Evolutionary conservation across 2,888 invertebrate species (phyloP), one percentile per base, ranked within the genome.

Genomic region (Yponomeuta evonymella): DNA sequence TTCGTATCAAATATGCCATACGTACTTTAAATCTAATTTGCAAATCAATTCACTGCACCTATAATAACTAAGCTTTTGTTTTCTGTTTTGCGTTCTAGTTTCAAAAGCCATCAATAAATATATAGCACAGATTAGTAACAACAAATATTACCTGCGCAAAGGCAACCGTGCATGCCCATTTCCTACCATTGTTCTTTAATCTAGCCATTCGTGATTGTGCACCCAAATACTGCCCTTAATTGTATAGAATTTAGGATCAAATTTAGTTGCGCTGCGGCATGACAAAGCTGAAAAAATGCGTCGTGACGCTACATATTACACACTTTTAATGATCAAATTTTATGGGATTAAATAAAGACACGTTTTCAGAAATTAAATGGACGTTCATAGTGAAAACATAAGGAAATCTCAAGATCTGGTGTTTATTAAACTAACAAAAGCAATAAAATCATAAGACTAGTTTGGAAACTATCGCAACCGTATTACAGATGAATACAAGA

Each of bases 111-210:
- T 58, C 51, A 58, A 58, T 58, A 58, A 58, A 58, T 23, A 23
- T 23, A 23, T 58, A 58, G 51, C 51, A 58, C 2, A 58, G 51
- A 58, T 58, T 58, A 58, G 51, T 12, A 58, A 58, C 51, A 15
- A 58, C 51, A 58, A 51, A 58, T 58, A 58, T 58, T 15, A 43
- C 67, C 73, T 71, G 76, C 74, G 65, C 71, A 29, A 30, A 73
- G 76, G 79, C 83, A 79, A 71, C 79, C 76, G 73, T 76, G 81
- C 83, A 78, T 79, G 73, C 75, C 76, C 70, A 29, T 79, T 83
- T 84, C 83, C 84, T 79, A 76, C 75, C 83, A 83, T 83, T 83
- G 84, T 83, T 83, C 77, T 74, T 11, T 33, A 65, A 65, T 65
- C 65, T 65, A 30, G 10, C 29, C 29, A 33, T 65, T 0, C 33